Evolutionary conservation across 2,797 vertebrate species (phyloP).

Genomic region (Delichon dasypus): DNA sequence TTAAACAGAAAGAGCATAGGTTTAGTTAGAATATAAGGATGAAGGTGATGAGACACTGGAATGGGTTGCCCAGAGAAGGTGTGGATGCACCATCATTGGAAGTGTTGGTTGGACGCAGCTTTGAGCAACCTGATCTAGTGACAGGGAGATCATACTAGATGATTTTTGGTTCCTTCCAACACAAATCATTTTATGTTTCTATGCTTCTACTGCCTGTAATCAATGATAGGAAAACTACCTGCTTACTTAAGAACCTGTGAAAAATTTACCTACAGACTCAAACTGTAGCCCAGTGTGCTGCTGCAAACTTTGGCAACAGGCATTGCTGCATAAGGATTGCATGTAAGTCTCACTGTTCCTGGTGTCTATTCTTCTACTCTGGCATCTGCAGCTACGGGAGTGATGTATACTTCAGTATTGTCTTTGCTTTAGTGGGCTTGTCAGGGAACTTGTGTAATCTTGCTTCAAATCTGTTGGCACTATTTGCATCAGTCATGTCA

Average conservation of each 20-base stretch:
- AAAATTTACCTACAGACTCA: background rate
- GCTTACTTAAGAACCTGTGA: background rate
- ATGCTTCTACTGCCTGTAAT: background rate
- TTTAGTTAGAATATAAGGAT: background rate
- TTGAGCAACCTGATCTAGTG: background rate
- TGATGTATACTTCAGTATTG: background rate
- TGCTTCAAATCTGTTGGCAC: background rate
- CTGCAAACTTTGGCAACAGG: background rate
- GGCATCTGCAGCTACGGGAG: background rate
- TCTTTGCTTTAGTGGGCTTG: background rate
- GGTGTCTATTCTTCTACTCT: background rate
- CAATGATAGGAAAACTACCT: background rate
- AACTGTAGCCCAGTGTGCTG: background rate
- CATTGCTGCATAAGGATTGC: accelerated
- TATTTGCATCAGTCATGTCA: background rate
- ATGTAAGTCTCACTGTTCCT: background rate
- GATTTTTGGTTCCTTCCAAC: background rate
- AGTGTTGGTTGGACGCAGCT: background rate
- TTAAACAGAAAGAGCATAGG: background rate
- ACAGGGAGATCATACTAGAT: background rate
- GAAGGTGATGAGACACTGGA: background rate
- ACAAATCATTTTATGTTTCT: background rate
- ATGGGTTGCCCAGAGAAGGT: background rate
- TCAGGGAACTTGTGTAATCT: background rate
- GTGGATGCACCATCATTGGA: background rate